Base-by-base conservation (phyloP, 1,140 invertebrate species). In the Leptinotarsa texana region DNA sequence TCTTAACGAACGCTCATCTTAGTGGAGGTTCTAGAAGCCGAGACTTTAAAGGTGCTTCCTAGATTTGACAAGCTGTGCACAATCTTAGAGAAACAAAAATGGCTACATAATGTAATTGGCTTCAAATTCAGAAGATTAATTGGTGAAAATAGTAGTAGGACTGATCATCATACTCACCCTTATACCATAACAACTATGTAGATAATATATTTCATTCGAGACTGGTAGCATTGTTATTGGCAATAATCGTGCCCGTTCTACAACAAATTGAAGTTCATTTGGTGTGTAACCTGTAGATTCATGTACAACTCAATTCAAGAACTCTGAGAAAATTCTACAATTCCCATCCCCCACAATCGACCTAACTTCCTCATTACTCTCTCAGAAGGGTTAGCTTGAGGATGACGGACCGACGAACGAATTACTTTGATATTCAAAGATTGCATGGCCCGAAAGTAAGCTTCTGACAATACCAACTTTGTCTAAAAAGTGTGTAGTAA, bases 341-440 rank as follows among this genome's bases (percentile, higher is more conserved):
- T 21, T 70, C 49, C 18, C 49, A 70, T 18, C 49, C 69, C 22
- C 48, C 81, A 83, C 13, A 83, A 22, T 27, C 76, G 69, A 3
- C 81, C 79, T n/a, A 85, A 68, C n/a, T 80, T 80, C 27, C 78
- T 75, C 76, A 82, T 83, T 0, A 80, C 78, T 42, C 33, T 42
- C 33, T 11, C 33, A 42, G 1, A 8, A 42, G 15, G 15, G 78
- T 85, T 84, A 21, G 77, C 76, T 11, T 81, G 70, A 0, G 84
- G 82, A 71, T 82, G 75, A 8, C 81, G 61, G 0, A 82, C 76
- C 5, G 83, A 81, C 3, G 80, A 81, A 51, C 80, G 75, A 2
- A 81, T 74, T 1, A 68, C 2, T 68, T 75, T 75, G 1, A 84
- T 80, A 0, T 72, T 72, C 24, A 77, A 21, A 21, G 75, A 62